Evolutionary conservation across 2,888 invertebrate species (phyloP), one percentile per base, ranked within the genome.

Genomic region (Archips xylosteana): DNA sequence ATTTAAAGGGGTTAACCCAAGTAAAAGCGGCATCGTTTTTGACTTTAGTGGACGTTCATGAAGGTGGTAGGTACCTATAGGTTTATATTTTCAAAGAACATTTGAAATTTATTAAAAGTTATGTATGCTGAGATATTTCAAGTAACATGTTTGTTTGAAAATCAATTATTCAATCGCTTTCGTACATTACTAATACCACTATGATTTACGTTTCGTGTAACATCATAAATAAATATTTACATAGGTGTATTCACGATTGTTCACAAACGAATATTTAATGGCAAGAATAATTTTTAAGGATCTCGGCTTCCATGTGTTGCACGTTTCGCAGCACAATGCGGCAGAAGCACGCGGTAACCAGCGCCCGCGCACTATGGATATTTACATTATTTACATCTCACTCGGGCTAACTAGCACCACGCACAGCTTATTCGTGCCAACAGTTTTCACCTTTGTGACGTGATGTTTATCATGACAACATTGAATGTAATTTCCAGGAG

Each of bases 381-480:
- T 83, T 89, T 86, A 87, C 88, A 89, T 88, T 86, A 87, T 83
- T 89, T 86, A 87, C 88, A 89, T 88, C 86, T 88, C 81, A 86
- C 86, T 89, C 77, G 81, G 81, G 83, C 84, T 87, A 89, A 90
- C 90, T 89, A 89, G 87, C 83, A 79, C 42, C 23, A 64, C n/a
- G 68, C 74, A 70, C 71, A 74, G 60, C 64, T 65, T 70, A 74
- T 60, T 54, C 34, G 49, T 9, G n/a, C 10, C 59, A 45, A 66
- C 45, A 57, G 61, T 57, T 45, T 62, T 54, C 13, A 36, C 57
- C 39, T 8, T 6, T 45, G 45, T 45, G 45, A 45, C 12, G 12
- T 45, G 12, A 49, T 49, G 13, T 49, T 49, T n/a, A 49, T 49
- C 49, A 49, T 13, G 49, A 49, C 5, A n/a, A 49, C 4, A 49